phyloP scores from a whole-genome alignment of 2,888 invertebrate genomes.

The Xanthorhoe spadicearia region DNA sequence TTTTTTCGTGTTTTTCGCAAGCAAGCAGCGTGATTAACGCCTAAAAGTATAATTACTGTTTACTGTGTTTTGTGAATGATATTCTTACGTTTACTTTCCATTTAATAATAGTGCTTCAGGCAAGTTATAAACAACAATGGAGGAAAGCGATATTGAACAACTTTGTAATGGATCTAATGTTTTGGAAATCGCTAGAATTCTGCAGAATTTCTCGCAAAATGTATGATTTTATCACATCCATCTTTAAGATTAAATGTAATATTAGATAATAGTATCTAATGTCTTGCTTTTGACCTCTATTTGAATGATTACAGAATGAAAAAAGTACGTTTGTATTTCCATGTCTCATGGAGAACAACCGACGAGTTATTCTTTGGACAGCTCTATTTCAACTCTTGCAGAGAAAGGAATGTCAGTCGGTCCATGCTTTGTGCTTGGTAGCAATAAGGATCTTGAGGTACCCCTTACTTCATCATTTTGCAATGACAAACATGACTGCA shows the following conservation, averaged over 20 bases:
- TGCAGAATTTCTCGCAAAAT: constrained; percentile 63
- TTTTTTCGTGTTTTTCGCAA: neutral
- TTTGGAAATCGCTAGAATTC: constrained; percentile 55
- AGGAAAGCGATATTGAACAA: constrained; percentile 68
- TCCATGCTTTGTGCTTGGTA: constrained; percentile 84
- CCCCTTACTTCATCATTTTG: neutral
- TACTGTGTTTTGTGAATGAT: neutral
- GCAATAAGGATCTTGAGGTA: constrained; percentile 88
- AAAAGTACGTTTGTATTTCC: constrained; percentile 84
- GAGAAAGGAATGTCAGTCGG: constrained; percentile 68
- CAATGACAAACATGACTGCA: neutral
- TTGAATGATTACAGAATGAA: constrained; percentile 65
- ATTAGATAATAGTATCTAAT: neutral
- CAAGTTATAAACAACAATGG: constrained; percentile 53
- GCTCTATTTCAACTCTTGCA: constrained; percentile 85
- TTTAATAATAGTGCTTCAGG: neutral
- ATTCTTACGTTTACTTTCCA: neutral
- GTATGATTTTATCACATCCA: constrained; percentile 47
- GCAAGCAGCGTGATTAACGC: too few species aligned
- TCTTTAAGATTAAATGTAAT: neutral
- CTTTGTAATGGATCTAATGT: constrained; percentile 56
- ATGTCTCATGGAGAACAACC: constrained; percentile 82
- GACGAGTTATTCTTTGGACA: constrained; percentile 85
- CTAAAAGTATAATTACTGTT: too few species aligned
- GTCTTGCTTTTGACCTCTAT: neutral